Evolutionary conservation across 2,113 vertebrate genomes (phyloP), one percentile per base, ranked within the genome.

Genomic region (Macquaria ambigua): DNA sequence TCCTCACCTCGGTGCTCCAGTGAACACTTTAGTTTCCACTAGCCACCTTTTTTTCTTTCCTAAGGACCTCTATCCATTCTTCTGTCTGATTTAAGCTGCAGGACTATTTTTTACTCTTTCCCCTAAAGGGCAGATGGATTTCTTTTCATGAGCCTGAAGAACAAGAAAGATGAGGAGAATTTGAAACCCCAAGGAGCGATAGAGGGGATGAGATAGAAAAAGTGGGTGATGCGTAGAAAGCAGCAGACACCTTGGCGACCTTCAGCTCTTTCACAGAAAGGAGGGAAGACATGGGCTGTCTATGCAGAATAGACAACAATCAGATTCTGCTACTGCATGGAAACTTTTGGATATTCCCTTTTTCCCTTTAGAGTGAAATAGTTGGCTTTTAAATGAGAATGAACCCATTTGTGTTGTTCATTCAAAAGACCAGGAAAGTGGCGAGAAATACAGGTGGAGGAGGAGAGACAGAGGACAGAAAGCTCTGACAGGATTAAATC

Each of bases 61-160:
- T 59, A 70, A 89, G 56, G 43, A 90, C 80, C 81, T 86, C 85
- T 73, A 92, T 93, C 83, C 59, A 73, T 89, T 87, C 78, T 74
- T 87, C 90, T 93, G 87, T 93, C 92, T 82, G 85, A 77, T 92
- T 90, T 86, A 86, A 86, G 81, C 88, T 81, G 67, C 82, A 79
- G 72, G 74, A 90, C 85, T 83, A 90, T 92, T 87, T 92, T 92
- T 92, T 90, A 91, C 87, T 87, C 74, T 72, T 86, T 79, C 74
- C 74, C 62, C 91, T 83, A 92, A 93, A 95, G 94, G 92, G 89
- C 91, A 95, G 89, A 87, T 81, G 79, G 82, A 94, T 94, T 93
- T 93, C 76, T 93, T 92, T 93, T 93, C 90, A 89, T 93, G 91
- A 90, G 81, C 62, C 82, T 66, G 76, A 83, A 82, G 89, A 89